Base-by-base conservation (phyloP, 2,113 vertebrate genomes). In the Oostethus manadensis region DNA sequence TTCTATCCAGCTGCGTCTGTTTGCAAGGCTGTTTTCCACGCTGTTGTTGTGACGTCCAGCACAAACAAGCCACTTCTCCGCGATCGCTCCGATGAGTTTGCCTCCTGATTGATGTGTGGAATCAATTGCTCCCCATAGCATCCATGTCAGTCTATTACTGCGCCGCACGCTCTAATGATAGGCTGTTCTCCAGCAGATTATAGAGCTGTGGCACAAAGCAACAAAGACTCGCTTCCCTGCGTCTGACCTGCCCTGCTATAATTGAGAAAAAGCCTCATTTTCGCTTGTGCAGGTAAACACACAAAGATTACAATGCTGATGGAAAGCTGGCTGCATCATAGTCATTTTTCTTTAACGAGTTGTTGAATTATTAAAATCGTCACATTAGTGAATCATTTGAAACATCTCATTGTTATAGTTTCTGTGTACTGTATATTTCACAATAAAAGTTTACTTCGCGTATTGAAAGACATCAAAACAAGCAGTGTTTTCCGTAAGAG, bases 91-190 rank as follows among this genome's bases (percentile, higher is more conserved):
- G 84, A 76, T 76, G 74, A 79, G 78, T 84, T 79, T 77, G 66
- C 74, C 73, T 61, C 66, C 84, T 91, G 88, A 90, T 89, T 90
- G 89, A 88, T 89, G 87, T 82, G 84, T 82, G 80, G 86, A 90
- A 88, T 88, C 89, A 89, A 90, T 90, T 89, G 87, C 84, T 90
- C 86, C 77, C 82, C 76, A 87, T 89, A 79, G 86, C 88, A 90
- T 90, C 89, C 79, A 81, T 89, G 89, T 90, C 88, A 88, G 80
- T 88, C 87, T 86, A 88, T 89, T 89, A 88, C 86, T 66, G 62
- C 76, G 71, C 66, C 73, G 81, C 65, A 72, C 80, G 86, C 83
- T 55, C 33, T 90, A 90, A 91, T 90, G 88, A 88, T 84, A 86
- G 89, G 81, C 86, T 89, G 83, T 74, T 83, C 79, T 62, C 78